Evolutionary conservation across 2,888 invertebrate genomes (phyloP).

Genomic region (Phaedon cochleariae): DNA sequence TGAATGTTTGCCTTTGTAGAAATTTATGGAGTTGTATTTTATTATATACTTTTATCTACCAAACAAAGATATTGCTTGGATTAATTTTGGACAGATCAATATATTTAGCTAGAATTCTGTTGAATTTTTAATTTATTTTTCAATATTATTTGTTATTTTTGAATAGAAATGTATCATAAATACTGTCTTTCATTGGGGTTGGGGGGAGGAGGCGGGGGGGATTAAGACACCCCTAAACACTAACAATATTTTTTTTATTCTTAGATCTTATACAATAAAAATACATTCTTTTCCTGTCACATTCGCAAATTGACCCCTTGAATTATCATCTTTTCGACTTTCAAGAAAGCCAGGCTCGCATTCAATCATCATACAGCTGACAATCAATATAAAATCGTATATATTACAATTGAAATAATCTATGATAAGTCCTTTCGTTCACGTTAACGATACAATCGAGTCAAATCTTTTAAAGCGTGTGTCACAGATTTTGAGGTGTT

Average conservation of each 20-base stretch:
- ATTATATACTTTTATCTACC: not conserved
- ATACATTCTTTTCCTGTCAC: constrained; percentile 29
- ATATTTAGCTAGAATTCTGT: not conserved
- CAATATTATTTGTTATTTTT: not conserved
- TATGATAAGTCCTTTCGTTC: constrained; percentile 5
- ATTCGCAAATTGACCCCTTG: not conserved
- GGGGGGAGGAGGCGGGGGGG: no score
- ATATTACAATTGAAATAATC: constrained; percentile 12
- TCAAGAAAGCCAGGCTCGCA: constrained; percentile 2
- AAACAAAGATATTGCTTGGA: not conserved
- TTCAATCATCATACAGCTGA: not conserved
- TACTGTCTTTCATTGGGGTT: not conserved
- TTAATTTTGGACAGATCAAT: not conserved
- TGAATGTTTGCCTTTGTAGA: not conserved
- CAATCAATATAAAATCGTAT: constrained; percentile 16
- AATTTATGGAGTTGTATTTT: not conserved
- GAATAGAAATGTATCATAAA: not conserved
- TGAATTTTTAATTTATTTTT: not conserved
- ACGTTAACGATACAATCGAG: constrained; percentile 83
- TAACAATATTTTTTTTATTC: constrained; percentile 31
- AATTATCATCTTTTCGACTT: not conserved
- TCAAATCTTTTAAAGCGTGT: constrained; percentile 82
- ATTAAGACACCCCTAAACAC: constrained; percentile 15
- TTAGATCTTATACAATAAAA: constrained; percentile 36
- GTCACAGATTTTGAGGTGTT: constrained; percentile 82